These are phyloP conservation scores for Falco peregrinus DNA, from an alignment of 2,797 vertebrate genomes.

Conservation along the genomic window DNA sequence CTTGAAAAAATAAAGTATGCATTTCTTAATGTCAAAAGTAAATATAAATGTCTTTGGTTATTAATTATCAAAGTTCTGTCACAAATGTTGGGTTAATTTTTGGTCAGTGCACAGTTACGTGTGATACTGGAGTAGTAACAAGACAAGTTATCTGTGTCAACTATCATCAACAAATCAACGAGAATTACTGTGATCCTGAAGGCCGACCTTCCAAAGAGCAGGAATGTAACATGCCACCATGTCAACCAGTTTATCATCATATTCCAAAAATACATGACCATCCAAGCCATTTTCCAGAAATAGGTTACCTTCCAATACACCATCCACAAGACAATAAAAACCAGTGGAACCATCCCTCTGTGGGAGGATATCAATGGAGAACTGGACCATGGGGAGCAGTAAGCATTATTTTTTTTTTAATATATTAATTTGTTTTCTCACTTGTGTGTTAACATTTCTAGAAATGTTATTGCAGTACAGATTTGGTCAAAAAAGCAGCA, in stretches of 20 bases:
- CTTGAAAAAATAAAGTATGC: neutral
- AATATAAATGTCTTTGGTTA: neutral
- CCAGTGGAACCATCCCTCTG: constrained; percentile 82
- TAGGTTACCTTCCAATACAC: constrained; percentile 71
- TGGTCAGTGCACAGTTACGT: constrained; percentile 90
- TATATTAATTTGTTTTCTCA: neutral
- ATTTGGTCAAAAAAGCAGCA: neutral
- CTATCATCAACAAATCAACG: constrained; percentile 87
- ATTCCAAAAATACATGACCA: constrained; percentile 77
- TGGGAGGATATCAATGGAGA: constrained; percentile 90
- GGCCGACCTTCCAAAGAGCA: constrained; percentile 81
- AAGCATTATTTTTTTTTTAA: constrained; percentile 69
- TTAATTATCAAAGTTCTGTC: neutral
- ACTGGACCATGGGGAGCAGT: constrained; percentile 98
- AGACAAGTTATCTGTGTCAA: constrained; percentile 89
- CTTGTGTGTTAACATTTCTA: neutral
- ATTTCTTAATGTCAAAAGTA: neutral
- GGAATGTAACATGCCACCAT: constrained; percentile 84
- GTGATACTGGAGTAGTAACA: constrained; percentile 83
- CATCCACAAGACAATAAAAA: constrained; percentile 81
- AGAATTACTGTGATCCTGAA: constrained; percentile 87
- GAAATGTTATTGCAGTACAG: neutral
- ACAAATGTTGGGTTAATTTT: constrained; percentile 45
- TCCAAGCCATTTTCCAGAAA: constrained; percentile 76
- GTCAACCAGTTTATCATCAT: constrained; percentile 78